These are phyloP conservation scores for Isurus oxyrinchus DNA, from an alignment of 2,113 vertebrate genomes.

Conservation along the genomic window DNA sequence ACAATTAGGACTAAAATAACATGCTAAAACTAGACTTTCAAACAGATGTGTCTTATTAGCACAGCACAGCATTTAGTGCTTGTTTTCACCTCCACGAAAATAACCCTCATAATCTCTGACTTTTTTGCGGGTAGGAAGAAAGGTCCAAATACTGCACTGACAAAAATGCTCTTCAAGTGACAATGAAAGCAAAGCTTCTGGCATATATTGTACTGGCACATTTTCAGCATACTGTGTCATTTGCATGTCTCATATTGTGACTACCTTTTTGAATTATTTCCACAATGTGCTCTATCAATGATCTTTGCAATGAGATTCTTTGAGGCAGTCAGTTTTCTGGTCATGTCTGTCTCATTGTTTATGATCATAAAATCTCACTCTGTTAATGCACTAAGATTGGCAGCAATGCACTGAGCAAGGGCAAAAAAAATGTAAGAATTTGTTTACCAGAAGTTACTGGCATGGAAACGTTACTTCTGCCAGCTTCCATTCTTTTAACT, in stretches of 20 bases:
- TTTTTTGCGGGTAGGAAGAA: not conserved
- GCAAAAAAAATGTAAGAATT: slow-evolving; percentile 4
- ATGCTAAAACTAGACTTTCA: not conserved
- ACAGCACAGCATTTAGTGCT: not conserved
- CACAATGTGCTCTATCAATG: not conserved
- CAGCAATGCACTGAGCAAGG: not conserved
- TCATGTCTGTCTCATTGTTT: slow-evolving; percentile 21
- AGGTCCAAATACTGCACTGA: not conserved
- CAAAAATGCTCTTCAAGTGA: not conserved
- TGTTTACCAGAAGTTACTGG: slow-evolving; percentile 25
- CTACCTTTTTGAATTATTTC: slow-evolving; percentile 29
- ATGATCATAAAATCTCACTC: not conserved
- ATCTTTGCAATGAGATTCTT: slow-evolving; percentile 25
- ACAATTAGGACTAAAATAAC: not conserved
- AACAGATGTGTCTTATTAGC: not conserved
- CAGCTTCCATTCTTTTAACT: slow-evolving; percentile 7
- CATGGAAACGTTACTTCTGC: slow-evolving; percentile 15
- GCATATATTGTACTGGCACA: not conserved
- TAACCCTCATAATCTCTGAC: too few species aligned
- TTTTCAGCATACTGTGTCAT: not conserved
- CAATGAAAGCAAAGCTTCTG: slow-evolving; percentile 18
- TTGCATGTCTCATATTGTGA: slow-evolving; percentile 8
- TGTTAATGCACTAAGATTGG: slow-evolving; percentile 27
- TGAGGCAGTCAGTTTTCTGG: not conserved
- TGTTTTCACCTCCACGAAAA: not conserved